phyloP scores from a whole-genome alignment of 2,888 invertebrate species.

The Pseudanteris insignis region DNA sequence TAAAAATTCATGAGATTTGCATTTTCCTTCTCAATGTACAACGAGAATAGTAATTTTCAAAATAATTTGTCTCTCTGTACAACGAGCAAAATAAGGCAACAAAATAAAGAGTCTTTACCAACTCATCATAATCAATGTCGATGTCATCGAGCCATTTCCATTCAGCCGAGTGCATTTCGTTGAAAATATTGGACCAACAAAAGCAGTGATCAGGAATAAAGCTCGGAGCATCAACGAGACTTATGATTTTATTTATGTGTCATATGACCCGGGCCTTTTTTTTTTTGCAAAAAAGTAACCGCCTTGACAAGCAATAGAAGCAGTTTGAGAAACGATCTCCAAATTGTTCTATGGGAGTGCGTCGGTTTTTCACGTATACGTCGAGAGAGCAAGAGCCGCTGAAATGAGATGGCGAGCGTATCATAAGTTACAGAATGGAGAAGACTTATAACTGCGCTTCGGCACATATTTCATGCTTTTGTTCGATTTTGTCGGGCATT shows the following conservation, averaged over 20 bases:
- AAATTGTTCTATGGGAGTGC: constrained; percentile 41
- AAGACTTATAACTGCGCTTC: constrained; percentile 54
- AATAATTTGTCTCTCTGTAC: too few relatives aligned
- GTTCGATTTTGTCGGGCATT: constrained; percentile 66
- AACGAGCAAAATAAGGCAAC: neutral
- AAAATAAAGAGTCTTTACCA: too few relatives aligned
- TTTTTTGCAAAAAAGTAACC: constrained; percentile 35
- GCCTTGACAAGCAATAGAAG: constrained; percentile 42
- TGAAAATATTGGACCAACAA: constrained; percentile 9
- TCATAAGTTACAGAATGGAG: constrained; percentile 62
- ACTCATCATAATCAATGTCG: too few relatives aligned
- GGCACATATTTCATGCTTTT: constrained; percentile 65
- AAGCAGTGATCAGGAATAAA: constrained; percentile 9
- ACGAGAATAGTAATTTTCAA: too few relatives aligned
- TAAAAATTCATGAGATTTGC: too few relatives aligned
- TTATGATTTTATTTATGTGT: constrained; percentile 42
- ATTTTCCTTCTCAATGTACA: too few relatives aligned
- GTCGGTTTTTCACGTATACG: constrained; percentile 48
- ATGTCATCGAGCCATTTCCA: neutral
- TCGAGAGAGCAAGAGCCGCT: constrained; percentile 16
- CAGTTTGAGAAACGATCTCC: constrained; percentile 42
- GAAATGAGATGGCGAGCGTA: constrained; percentile 54
- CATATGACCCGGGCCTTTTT: constrained; percentile 25
- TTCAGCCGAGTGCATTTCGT: neutral
- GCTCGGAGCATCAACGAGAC: constrained; percentile 6